Evolutionary conservation across 2,888 invertebrate species (phyloP), one percentile per base, ranked within the genome.

Genomic region (Charanyca ferruginea): DNA sequence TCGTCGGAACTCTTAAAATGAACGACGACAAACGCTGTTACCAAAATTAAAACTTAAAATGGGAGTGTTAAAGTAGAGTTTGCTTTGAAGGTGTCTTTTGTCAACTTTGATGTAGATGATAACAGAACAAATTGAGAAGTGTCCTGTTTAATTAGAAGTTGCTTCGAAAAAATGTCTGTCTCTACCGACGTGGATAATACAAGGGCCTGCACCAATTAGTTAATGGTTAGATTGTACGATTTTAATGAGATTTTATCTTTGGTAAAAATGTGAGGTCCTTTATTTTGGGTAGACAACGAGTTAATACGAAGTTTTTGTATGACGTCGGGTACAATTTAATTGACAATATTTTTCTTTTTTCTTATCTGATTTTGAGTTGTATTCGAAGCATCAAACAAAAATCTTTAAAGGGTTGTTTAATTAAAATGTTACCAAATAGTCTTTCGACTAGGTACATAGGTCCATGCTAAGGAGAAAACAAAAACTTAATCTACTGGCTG

Each of bases 111-210:
- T 82, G 77, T 74, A 48, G 65, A 77, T 74, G 70, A 89, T 89
- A 91, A 89, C 73, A 86, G 82, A 77, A 87, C 85, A 85, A 86
- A 87, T 84, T 87, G 83, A 86, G 85, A 85, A 89, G 89, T 86
- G 86, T 86, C 83, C 77, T 83, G 87, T 89, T 92, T 92, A 92
- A 93, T 93, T 92, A 90, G 86, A 90, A 90, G 85, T 88, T 87
- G 83, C 59, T 81, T 79, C 63, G 59, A 54, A 80, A 84, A 87
- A 86, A 88, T 87, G 88, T 88, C 86, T 91, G 89, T 90, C 63
- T 81, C 72, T 71, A 75, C 52, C 83, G 73, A 67, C 81, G 81
- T 83, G 87, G 81, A 87, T 91, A 88, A 90, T 84, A 84, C 82
- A 71, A 76, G 81, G 77, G 74, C 82, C 85, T 86, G 51, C 61